Evolutionary conservation across 2,888 invertebrate genomes (phyloP).

Genomic region (Nomada ferruginata): DNA sequence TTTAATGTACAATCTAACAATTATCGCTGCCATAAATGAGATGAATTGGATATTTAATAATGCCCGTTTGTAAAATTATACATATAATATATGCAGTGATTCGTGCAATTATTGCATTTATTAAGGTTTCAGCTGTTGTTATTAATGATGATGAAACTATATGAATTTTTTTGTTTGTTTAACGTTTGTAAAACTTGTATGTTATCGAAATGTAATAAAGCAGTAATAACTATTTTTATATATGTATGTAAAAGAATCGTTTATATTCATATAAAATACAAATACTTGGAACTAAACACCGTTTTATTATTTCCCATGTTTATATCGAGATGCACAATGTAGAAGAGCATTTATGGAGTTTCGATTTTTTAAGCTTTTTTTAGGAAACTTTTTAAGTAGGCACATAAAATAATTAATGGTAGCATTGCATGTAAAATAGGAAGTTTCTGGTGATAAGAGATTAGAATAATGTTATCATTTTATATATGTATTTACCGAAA

Average conservation of each 20-base stretch:
- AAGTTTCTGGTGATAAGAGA: slow-evolving; percentile 30
- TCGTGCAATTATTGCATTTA: slow-evolving; percentile 49
- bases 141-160: slow-evolving; percentile 55
- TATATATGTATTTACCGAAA: slow-evolving; percentile 13
- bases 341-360: background rate
- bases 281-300: slow-evolving; percentile 45
- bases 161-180: slow-evolving; percentile 57
- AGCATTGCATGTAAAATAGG: slow-evolving; percentile 39
- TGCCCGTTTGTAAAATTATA: slow-evolving; percentile 12
- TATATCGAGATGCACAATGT: background rate
- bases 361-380: slow-evolving; percentile 68
- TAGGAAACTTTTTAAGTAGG: slow-evolving; percentile 66
- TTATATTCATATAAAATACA: slow-evolving; percentile 69
- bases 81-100: slow-evolving; percentile 35
- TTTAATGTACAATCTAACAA: background rate
- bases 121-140: slow-evolving; percentile 61
- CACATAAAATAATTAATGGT: slow-evolving; percentile 65
- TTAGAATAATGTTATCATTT: slow-evolving; percentile 27
- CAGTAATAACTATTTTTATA: slow-evolving; percentile 74
- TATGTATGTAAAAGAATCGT: slow-evolving; percentile 68
- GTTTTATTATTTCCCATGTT: slow-evolving; percentile 9
- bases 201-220: slow-evolving; percentile 70
- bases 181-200: slow-evolving; percentile 64
- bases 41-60: slow-evolving; percentile 5
- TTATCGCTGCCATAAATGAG: slow-evolving; percentile 19